Conservation (phyloP, 2,113 vertebrate species). For the Cisticola juncidis region DNA sequence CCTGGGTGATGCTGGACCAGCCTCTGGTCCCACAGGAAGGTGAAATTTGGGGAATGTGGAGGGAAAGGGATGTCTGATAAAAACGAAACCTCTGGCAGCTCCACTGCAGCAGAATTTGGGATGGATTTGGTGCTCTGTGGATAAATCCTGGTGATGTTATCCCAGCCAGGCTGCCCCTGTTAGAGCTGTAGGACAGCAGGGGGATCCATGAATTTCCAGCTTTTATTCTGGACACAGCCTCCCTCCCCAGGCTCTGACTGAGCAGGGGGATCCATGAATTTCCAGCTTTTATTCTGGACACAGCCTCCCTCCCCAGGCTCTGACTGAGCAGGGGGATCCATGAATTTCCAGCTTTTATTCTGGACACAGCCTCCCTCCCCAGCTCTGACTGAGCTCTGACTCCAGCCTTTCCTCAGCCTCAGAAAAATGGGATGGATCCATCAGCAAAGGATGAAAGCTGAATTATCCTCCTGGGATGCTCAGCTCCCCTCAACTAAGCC, state of each 20-base stretch:
- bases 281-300: not conserved
- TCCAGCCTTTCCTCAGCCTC: not conserved
- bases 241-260: not conserved
- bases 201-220: too few species aligned
- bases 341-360: too few species aligned
- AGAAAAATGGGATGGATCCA: not conserved
- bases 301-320: not conserved
- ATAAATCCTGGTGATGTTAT: not conserved
- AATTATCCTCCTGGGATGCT: not conserved
- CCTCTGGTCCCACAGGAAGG: not conserved
- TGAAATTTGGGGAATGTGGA: rapidly evolving
- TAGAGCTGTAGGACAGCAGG: not conserved
- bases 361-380: not conserved
- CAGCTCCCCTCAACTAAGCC: not conserved
- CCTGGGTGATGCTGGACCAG: not conserved
- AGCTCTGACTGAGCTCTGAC: not conserved
- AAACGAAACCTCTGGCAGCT: not conserved
- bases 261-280: not conserved
- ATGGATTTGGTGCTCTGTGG: not conserved
- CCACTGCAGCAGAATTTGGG: not conserved
- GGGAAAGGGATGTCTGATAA: rapidly evolving
- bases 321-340: not conserved
- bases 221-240: not conserved
- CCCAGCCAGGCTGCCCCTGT: not conserved
- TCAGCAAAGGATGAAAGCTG: not conserved